These are phyloP conservation scores for Stegodyphus mimosarum DNA, from an alignment of 1,140 invertebrate genomes.

Conservation along the genomic window DNA sequence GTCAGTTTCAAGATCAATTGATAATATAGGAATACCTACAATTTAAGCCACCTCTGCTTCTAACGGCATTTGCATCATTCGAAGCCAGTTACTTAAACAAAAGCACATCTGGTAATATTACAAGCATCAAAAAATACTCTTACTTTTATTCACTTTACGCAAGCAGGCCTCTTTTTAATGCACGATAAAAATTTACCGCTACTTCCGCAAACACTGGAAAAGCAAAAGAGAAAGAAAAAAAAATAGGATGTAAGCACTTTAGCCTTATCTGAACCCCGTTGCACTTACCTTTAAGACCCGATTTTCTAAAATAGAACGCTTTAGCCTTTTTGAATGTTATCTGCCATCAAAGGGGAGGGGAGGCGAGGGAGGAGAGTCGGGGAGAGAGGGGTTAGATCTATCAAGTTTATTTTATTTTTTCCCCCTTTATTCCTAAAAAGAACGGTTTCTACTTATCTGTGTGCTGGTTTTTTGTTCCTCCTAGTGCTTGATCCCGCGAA, in stretches of 20 bases:
- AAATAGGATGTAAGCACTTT: constrained; percentile 52
- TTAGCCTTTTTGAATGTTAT: constrained; percentile 59
- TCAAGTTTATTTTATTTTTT: constrained; percentile 48
- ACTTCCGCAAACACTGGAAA: constrained; percentile 47
- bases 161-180: constrained; percentile 29
- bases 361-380: not conserved
- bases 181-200: constrained; percentile 56
- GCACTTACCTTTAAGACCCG: constrained; percentile 54
- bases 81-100: constrained; percentile 29
- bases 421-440: constrained; percentile 22
- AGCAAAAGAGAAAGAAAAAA: not conserved
- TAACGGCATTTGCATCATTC: no score
- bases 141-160: constrained; percentile 45
- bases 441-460: constrained; percentile 52
- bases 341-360: constrained; percentile 17
- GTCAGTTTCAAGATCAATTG: no score
- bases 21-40: no score
- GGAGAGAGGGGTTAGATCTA: constrained; percentile 31
- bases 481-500: constrained; percentile 10
- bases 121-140: constrained; percentile 16
- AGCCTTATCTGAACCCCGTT: constrained; percentile 45
- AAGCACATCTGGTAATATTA: constrained; percentile 43
- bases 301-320: constrained; percentile 59
- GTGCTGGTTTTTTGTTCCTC: constrained; percentile 6
- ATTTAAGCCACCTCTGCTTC: no score